Conservation (phyloP, 2,888 invertebrate genomes). For the Serripes groenlandicus region DNA sequence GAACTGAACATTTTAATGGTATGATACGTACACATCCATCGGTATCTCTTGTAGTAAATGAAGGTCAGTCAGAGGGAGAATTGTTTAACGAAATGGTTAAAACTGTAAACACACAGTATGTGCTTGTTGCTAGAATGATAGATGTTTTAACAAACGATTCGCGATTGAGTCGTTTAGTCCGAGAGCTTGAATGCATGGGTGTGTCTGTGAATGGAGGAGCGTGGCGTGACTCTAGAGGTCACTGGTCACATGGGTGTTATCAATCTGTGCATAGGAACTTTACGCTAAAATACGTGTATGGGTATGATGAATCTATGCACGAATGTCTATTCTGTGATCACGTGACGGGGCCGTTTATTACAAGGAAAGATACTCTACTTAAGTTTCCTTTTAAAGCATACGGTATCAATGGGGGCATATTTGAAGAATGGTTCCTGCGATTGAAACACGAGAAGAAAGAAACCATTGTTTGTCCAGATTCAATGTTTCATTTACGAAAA, state of each 20-base stretch:
- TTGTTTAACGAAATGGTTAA: slow-evolving; percentile 72
- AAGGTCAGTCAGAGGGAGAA: slow-evolving; percentile 48
- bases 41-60: not conserved
- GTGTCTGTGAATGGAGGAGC: slow-evolving; percentile 78
- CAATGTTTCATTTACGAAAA: slow-evolving; percentile 77
- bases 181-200: slow-evolving; percentile 72
- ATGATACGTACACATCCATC: not conserved
- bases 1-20: not conserved
- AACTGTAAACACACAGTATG: slow-evolving; percentile 76
- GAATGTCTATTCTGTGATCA: slow-evolving; percentile 84
- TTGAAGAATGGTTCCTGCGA: slow-evolving; percentile 81
- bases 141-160: slow-evolving; percentile 73
- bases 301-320: slow-evolving; percentile 79
- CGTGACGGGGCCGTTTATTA: slow-evolving; percentile 79
- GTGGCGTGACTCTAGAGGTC: slow-evolving; percentile 72
- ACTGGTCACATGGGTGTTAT: slow-evolving; percentile 80
- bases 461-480: slow-evolving; percentile 80
- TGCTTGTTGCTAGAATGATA: slow-evolving; percentile 74
- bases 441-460: slow-evolving; percentile 64
- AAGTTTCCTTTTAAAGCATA: slow-evolving; percentile 64
- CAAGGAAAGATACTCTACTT: slow-evolving; percentile 67
- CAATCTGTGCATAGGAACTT: slow-evolving; percentile 79
- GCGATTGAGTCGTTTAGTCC: slow-evolving; percentile 76
- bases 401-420: slow-evolving; percentile 67
- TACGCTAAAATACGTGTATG: slow-evolving; percentile 74